Evolutionary conservation across 2,888 invertebrate species (phyloP), one percentile per base, ranked within the genome.

Genomic region (Pollenia amentaria): DNA sequence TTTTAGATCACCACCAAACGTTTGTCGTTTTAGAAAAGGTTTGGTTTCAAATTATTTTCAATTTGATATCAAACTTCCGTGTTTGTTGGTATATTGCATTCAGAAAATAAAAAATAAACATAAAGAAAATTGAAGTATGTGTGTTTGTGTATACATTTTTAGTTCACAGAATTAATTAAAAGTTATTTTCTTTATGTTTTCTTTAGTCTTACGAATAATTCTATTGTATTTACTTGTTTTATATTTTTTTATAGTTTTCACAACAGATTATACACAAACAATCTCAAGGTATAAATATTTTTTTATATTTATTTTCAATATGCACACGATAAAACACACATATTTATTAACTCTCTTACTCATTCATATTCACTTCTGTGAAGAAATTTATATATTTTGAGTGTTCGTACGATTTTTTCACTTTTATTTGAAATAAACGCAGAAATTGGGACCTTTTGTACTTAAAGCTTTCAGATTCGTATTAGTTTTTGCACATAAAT

Each of bases 111-210:
- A 51, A 0, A 51, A 14, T 29, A 16, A 16, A 55, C 0, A 51
- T 18, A 42, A 16, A 60, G 29, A 46, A 40, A 72, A 16, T 14
- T 21, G 11, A 21, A 44, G 67, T 38, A 3, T 48, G 18, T 78
- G n/a, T 57, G 42, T 29, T 38, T 62, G 62, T 18, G 1, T 48
- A 18, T 18, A 64, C 57, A 29, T 62, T 85, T 76, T 14, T 80
- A 51, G 65, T 76, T 80, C 38, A 76, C 67, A 57, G 72, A 80
- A 57, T 85, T 80, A 85, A 80, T 77, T 80, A 65, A 76, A 85
- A 81, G n/a, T 80, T 65, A 48, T 75, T 65, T 76, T 57, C 46
- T 60, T 80, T 1, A 18, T 62, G 29, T 76, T 76, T 69, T 62
- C 3, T 29, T 29, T 29, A 6, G 29, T 48, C 62, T 76, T 78